Evolutionary conservation across 2,888 invertebrate genomes (phyloP), one percentile per base, ranked within the genome.

Genomic region (Auanema freiburgensis): DNA sequence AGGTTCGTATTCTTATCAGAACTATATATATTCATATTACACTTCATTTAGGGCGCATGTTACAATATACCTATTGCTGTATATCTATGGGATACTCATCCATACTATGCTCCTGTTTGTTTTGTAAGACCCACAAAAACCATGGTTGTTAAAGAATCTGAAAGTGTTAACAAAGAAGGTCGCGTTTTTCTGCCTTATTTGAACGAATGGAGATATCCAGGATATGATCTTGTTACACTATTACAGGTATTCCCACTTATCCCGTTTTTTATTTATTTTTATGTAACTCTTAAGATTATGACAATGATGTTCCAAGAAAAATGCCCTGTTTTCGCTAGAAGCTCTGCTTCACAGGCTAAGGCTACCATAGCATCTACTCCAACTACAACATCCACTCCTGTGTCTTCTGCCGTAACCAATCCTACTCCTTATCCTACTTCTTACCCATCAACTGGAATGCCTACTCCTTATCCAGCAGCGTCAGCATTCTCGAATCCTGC

Each of bases 1-100:
- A 84, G 83, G 86, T 86, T 83, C 69, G 65, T 64, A 54, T 41
- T 56, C 40, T 44, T 18, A 33, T 6, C 1, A 12, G 5, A 12
- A 33, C 46, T 23, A 54, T 1, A 25, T 21, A 23, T 2, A 1
- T 1, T 40, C 42, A 16, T n/a, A 18, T 14, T 5, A 2, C 3
- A 16, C 5, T 65, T 59, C 52, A 12, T 54, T 11, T 51, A 80
- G 90, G 90, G 89, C 65, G 87, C 88, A 64, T 89, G 88, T 52
- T 99, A 98, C 86, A 93, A 97, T 86, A 98, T 98, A 85, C 98
- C 98, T 14, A 89, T 99, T 46, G 91, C 91, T 83, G 90, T 98
- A 80, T 97, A 93, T 92, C 84, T 98, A 56, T 91, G 93, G 90
- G 94, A 97, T 83, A 95, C 94, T 4, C 94, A 98, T 88, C 98